phyloP scores from a whole-genome alignment of 1,140 invertebrate genomes.

The Drosophila asahinai region DNA sequence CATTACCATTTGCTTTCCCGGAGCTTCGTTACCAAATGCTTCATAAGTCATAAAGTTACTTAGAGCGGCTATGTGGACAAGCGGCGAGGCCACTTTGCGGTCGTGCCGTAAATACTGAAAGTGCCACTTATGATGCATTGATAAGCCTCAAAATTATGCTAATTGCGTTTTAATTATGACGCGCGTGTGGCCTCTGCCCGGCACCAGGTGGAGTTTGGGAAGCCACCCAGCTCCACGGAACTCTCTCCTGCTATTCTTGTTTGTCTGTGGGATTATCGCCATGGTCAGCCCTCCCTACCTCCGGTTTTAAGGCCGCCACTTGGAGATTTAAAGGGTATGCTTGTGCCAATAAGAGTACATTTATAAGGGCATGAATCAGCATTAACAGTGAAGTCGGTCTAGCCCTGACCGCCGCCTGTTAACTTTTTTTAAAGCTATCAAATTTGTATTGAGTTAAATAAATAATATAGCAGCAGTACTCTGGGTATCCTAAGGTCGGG shows the following conservation, averaged over 20 bases:
- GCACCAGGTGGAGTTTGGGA: constrained; percentile 17
- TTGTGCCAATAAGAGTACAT: not conserved
- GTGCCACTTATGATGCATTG: constrained; percentile 66
- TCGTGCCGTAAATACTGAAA: constrained; percentile 32
- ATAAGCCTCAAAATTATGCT: constrained; percentile 68
- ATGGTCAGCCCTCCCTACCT: not conserved
- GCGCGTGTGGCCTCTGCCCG: constrained; percentile 43
- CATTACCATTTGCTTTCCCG: constrained; percentile 59
- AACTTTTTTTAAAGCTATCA: not conserved
- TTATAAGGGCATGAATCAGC: not conserved
- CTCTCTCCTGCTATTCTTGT: not conserved
- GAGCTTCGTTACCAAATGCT: constrained; percentile 24
- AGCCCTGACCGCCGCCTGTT: too few relatives aligned
- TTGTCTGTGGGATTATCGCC: not conserved
- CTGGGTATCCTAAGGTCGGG: not conserved
- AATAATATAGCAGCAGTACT: not conserved
- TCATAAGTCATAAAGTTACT: constrained; percentile 70
- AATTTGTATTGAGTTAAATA: not conserved
- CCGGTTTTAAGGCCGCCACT: not conserved
- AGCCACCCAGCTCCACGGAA: not conserved
- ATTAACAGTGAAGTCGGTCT: not conserved
- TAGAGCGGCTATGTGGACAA: constrained; percentile 19
- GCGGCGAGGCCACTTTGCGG: constrained; percentile 22
- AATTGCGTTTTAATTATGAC: constrained; percentile 73
- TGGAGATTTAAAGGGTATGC: not conserved